A percentile compares a stretch with the other conserved stretches of the same genome.
phyloP scores from a whole-genome alignment of 2,888 invertebrate genomes.

The Pheosia gnoma region DNA sequence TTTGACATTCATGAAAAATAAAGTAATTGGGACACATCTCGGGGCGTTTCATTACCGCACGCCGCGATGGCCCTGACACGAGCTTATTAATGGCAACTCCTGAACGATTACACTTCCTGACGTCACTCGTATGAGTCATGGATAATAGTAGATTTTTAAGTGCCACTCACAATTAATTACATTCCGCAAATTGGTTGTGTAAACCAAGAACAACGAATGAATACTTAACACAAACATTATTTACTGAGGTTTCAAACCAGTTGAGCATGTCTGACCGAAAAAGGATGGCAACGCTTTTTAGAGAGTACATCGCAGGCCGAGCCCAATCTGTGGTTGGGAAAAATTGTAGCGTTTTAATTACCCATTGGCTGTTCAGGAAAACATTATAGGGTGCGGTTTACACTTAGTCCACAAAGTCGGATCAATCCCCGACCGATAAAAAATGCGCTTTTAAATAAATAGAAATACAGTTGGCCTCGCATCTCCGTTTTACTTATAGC shows the following conservation, averaged over 20 bases:
- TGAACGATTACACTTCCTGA: conserved; percentile 15
- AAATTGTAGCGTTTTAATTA: neutral
- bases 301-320: neutral
- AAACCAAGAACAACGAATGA: conserved; percentile 31
- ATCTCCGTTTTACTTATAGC: too few species aligned
- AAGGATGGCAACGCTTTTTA: neutral
- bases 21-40: neutral
- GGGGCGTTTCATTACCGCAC: neutral
- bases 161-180: conserved; percentile 23
- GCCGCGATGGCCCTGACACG: conserved; percentile 3
- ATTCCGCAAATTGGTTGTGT: conserved; percentile 43
- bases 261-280: neutral
- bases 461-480: too few species aligned
- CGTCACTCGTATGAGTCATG: conserved; percentile 23
- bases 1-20: neutral
- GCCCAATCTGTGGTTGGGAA: neutral
- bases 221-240: neutral
- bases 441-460: too few species aligned
- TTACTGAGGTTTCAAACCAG: neutral
- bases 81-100: neutral
- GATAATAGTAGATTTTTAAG: conserved; percentile 23
- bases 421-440: too few species aligned
- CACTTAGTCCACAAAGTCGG: neutral
- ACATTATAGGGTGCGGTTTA: neutral
- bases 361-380: neutral